Conservation (phyloP, 2,113 vertebrate genomes). For the Anseranas semipalmata region DNA sequence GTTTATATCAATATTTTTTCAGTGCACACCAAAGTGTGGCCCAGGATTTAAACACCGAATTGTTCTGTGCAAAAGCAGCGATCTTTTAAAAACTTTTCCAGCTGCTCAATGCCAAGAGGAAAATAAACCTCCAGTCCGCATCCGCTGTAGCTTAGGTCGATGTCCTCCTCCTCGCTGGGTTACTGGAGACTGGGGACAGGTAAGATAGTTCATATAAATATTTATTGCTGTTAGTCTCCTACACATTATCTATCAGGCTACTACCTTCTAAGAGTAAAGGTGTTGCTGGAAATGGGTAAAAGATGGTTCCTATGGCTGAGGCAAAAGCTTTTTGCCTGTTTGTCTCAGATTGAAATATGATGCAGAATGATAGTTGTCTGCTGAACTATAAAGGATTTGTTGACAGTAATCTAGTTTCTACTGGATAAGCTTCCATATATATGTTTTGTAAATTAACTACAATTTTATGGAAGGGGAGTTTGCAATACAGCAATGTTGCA, state of each 20-base stretch:
- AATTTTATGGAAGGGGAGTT: not conserved
- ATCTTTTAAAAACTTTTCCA: conserved; percentile 93
- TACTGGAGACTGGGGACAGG: conserved; percentile 97
- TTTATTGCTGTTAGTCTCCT: not conserved
- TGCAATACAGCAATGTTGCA: not conserved
- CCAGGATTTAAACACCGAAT: conserved; percentile 96
- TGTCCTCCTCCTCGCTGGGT: conserved; percentile 97
- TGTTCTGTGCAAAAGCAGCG: conserved; percentile 94
- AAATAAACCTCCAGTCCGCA: conserved; percentile 89
- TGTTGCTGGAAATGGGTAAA: not conserved
- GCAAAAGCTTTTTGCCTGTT: not conserved
- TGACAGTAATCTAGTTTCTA: not conserved
- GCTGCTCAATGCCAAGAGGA: conserved; percentile 86
- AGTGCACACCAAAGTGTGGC: conserved; percentile 96
- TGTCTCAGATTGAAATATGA: not conserved
- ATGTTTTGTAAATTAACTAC: not conserved
- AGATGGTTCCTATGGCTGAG: not conserved
- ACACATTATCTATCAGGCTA: not conserved
- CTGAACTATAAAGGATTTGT: not conserved
- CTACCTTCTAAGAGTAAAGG: not conserved
- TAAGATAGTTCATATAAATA: conserved; percentile 45
- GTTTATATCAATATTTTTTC: conserved; percentile 46
- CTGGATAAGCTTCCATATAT: not conserved
- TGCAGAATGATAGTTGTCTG: not conserved
- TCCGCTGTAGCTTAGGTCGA: conserved; percentile 91